Percentiles rank a stretch among this genome's conserved stretches.
These are phyloP conservation scores for Trinectes maculatus DNA, from an alignment of 2,113 vertebrate species.

Conservation along the genomic window DNA sequence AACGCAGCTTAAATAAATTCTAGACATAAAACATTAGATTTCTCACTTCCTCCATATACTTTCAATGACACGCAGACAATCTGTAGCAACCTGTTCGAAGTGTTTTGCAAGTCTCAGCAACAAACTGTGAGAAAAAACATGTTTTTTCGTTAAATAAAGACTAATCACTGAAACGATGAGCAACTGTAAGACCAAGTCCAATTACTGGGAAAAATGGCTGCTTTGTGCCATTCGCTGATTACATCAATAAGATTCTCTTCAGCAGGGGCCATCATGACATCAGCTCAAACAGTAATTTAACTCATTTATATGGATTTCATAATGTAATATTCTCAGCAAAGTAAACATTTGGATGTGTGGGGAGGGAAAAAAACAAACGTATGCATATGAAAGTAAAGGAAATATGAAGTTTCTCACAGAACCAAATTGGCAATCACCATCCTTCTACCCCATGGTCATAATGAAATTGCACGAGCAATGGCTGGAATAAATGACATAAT, in stretches of 20 bases:
- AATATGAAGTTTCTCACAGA: slow-evolving; percentile 78
- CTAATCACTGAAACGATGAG: slow-evolving; percentile 63
- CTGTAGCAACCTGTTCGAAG: slow-evolving; percentile 32
- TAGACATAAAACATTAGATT: slow-evolving; percentile 16
- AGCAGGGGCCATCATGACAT: slow-evolving; percentile 69
- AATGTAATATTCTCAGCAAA: slow-evolving; percentile 76
- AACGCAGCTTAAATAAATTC: too few relatives aligned
- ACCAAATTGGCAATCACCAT: slow-evolving; percentile 82
- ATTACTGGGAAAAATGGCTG: slow-evolving; percentile 69
- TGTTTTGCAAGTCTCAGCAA: slow-evolving; percentile 32
- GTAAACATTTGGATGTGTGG: slow-evolving; percentile 69
- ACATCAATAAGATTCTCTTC: slow-evolving; percentile 75
- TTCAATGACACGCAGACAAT: slow-evolving; percentile 12
- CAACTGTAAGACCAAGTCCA: slow-evolving; percentile 59
- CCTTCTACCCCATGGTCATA: slow-evolving; percentile 79
- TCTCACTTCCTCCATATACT: neutral
- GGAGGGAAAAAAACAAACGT: slow-evolving; percentile 68
- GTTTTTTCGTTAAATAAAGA: slow-evolving; percentile 60
- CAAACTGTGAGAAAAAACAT: too few relatives aligned
- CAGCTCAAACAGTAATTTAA: slow-evolving; percentile 63
- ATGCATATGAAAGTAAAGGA: slow-evolving; percentile 81
- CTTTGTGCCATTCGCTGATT: slow-evolving; percentile 72
- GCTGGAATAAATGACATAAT: slow-evolving; percentile 83
- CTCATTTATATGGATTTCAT: slow-evolving; percentile 80
- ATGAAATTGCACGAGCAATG: slow-evolving; percentile 80